These are phyloP conservation scores for Lasioglossum calceatum DNA, from an alignment of 2,888 invertebrate genomes.

Conservation along the genomic window DNA sequence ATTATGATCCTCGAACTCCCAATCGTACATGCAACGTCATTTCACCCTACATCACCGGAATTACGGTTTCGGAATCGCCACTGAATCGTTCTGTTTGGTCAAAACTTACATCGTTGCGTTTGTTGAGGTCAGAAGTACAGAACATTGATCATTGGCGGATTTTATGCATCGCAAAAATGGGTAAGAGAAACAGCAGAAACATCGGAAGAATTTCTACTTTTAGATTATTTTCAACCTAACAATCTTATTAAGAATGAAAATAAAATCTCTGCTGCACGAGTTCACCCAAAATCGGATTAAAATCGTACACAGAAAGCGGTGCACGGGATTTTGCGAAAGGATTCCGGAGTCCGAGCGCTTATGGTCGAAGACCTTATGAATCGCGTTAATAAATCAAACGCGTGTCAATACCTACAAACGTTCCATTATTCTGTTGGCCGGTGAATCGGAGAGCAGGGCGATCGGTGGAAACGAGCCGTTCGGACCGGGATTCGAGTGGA, in stretches of 20 bases:
- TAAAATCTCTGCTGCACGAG: neutral
- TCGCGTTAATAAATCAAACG: slow-evolving; percentile 10
- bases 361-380: neutral
- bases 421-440: neutral
- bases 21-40: neutral
- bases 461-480: slow-evolving; percentile 10
- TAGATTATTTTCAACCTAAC: neutral
- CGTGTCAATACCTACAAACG: slow-evolving; percentile 9
- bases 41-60: neutral
- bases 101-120: neutral
- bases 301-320: neutral
- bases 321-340: neutral
- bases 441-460: neutral
- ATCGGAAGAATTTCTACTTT: neutral
- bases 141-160: neutral
- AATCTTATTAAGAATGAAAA: neutral
- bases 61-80: neutral
- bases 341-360: neutral
- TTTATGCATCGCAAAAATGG: neutral
- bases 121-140: neutral
- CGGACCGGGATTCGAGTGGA: neutral
- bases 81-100: neutral
- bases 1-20: neutral
- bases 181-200: too few relatives aligned
- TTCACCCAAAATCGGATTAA: neutral